phyloP scores from a whole-genome alignment of 1,140 invertebrate species.

The Aradophagus sp. region DNA sequence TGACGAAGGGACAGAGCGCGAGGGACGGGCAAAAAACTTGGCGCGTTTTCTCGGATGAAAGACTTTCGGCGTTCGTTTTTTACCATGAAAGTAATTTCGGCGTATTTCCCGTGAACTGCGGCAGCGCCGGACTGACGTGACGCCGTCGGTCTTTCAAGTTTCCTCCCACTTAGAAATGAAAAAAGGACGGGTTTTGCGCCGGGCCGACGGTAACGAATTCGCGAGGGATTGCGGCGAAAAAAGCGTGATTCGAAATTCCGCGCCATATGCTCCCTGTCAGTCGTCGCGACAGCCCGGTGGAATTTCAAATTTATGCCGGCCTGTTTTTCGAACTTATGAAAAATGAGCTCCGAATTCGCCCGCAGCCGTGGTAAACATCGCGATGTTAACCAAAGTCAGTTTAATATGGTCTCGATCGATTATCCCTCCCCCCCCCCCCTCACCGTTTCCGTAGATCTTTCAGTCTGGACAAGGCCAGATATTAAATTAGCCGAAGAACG shows the following conservation, averaged over 20 bases:
- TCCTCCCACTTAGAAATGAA: constrained; percentile 53
- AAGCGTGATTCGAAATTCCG: constrained; percentile 68
- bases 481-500: constrained; percentile 49
- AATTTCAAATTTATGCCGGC: constrained; percentile 73
- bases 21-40: constrained; percentile 34
- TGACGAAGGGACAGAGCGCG: not conserved
- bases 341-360: constrained; percentile 62
- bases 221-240: constrained; percentile 51
- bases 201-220: constrained; percentile 54
- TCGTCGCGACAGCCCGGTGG: constrained; percentile 57
- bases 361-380: too few relatives aligned
- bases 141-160: constrained; percentile 56
- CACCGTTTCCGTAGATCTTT: too few relatives aligned
- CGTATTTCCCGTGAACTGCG: constrained; percentile 42
- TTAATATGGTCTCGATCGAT: constrained; percentile 61
- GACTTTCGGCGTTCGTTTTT: constrained; percentile 43
- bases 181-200: constrained; percentile 44
- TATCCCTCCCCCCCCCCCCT: too few relatives aligned
- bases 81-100: constrained; percentile 49
- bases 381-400: too few relatives aligned
- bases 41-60: constrained; percentile 42
- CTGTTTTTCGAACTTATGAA: constrained; percentile 73
- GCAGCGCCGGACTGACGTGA: constrained; percentile 52
- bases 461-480: constrained; percentile 21
- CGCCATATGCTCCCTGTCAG: constrained; percentile 67